Percentiles rank a stretch among this genome's conserved stretches.
phyloP scores from a whole-genome alignment of 2,797 vertebrate genomes.

The Sarcophilus harrisii region DNA sequence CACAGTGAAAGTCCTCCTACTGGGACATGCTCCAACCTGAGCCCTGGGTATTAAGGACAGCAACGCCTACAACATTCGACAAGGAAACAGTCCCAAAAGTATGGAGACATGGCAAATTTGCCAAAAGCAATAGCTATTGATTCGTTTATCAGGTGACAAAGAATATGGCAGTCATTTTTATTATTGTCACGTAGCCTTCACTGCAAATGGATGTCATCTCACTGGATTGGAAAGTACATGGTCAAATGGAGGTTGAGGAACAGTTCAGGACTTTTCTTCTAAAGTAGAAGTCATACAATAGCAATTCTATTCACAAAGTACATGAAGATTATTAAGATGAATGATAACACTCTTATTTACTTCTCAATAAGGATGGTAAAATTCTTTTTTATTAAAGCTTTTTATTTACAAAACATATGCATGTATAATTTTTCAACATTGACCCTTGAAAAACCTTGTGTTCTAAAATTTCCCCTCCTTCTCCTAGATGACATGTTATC shows the following conservation, averaged over 20 bases:
- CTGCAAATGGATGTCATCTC: neutral
- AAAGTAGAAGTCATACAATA: neutral
- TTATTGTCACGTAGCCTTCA: neutral
- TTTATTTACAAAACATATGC: too few species aligned
- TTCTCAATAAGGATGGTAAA: neutral
- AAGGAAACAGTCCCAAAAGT: neutral
- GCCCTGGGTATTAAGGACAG: conserved; percentile 29
- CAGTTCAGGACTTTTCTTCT: neutral
- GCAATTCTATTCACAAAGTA: neutral
- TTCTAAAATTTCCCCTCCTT: too few species aligned
- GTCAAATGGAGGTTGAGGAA: neutral
- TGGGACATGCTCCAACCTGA: conserved; percentile 41
- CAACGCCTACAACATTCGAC: conserved; percentile 13
- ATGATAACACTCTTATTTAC: neutral
- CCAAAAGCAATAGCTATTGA: conserved; percentile 38
- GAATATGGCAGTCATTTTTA: neutral
- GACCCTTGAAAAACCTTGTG: too few species aligned
- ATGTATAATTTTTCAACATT: too few species aligned
- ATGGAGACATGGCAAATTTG: neutral
- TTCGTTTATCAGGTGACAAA: neutral
- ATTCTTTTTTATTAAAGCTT: neutral
- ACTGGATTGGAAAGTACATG: neutral
- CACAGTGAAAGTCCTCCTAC: neutral
- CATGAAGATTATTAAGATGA: neutral
- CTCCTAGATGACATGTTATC: too few species aligned